A percentile compares a stretch with the other conserved stretches of the same genome.
phyloP scores from a whole-genome alignment of 1,140 invertebrate species.

The Hyphantria cunea region DNA sequence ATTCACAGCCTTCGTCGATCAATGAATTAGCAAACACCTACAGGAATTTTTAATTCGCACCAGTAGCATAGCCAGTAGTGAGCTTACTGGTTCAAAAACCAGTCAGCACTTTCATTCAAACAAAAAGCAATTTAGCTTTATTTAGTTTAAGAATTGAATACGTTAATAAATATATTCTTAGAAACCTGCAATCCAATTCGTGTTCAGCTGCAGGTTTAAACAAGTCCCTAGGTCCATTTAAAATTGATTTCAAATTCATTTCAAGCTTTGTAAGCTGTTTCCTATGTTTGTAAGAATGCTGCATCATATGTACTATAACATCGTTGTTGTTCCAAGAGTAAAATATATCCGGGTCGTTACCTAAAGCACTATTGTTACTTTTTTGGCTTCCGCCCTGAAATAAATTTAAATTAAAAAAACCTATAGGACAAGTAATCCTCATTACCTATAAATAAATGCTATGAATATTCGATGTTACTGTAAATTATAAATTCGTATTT shows the following conservation, averaged over 20 bases:
- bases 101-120: no score
- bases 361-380: slow-evolving; percentile 1
- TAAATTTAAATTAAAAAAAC: background rate
- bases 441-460: no score
- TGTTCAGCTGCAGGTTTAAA: slow-evolving; percentile 55
- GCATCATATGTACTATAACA: slow-evolving; percentile 60
- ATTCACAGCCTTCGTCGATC: no score
- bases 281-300: slow-evolving; percentile 62
- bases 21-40: no score
- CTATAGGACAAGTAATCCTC: no score
- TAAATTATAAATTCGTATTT: background rate
- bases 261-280: slow-evolving; percentile 37
- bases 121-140: no score
- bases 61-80: no score
- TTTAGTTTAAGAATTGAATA: no score
- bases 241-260: slow-evolving; percentile 43
- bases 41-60: no score
- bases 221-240: slow-evolving; percentile 49
- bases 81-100: no score
- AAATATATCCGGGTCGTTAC: slow-evolving; percentile 30
- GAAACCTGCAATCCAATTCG: slow-evolving; percentile 64
- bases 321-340: slow-evolving; percentile 66
- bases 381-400: slow-evolving; percentile 1
- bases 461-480: background rate
- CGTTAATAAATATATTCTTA: background rate